These are phyloP conservation scores for Poecile montanus DNA, from an alignment of 2,797 vertebrate species.

Conservation along the genomic window DNA sequence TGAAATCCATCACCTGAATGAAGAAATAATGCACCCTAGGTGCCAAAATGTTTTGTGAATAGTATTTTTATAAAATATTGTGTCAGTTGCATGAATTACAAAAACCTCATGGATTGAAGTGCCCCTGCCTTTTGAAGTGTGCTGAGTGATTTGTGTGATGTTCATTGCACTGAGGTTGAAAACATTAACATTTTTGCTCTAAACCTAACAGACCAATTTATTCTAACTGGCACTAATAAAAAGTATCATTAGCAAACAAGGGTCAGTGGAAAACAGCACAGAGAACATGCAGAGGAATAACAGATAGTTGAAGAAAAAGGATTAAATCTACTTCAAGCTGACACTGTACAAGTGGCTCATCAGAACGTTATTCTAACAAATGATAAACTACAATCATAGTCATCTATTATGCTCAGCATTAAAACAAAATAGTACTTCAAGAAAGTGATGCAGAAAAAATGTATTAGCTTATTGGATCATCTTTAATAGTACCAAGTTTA, in stretches of 20 bases:
- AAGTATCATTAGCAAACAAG: slow-evolving; percentile 50
- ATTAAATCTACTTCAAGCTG: slow-evolving; percentile 27
- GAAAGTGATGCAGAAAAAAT: slow-evolving; percentile 23
- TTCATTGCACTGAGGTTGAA: slow-evolving; percentile 33
- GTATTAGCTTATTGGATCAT: slow-evolving; percentile 22
- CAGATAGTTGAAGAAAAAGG: slow-evolving; percentile 30
- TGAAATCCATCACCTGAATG: neutral
- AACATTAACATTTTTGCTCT: slow-evolving; percentile 50
- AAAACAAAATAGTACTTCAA: slow-evolving; percentile 45
- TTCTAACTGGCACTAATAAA: slow-evolving; percentile 56
- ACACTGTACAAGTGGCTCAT: slow-evolving; percentile 25
- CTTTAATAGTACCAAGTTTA: neutral
- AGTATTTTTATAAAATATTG: neutral
- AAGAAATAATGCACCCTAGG: neutral
- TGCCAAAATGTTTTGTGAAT: neutral
- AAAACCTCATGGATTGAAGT: neutral
- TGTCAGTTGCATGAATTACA: neutral
- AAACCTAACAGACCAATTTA: slow-evolving; percentile 56
- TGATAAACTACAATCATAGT: neutral
- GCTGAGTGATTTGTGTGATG: neutral
- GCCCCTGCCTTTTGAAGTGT: slow-evolving; percentile 2
- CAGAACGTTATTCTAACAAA: slow-evolving; percentile 35
- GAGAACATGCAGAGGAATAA: neutral
- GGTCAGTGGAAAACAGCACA: slow-evolving; percentile 33
- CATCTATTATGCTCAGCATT: slow-evolving; percentile 1